Conservation (phyloP, 2,888 invertebrate genomes). For the Amblyteles armatorius region DNA sequence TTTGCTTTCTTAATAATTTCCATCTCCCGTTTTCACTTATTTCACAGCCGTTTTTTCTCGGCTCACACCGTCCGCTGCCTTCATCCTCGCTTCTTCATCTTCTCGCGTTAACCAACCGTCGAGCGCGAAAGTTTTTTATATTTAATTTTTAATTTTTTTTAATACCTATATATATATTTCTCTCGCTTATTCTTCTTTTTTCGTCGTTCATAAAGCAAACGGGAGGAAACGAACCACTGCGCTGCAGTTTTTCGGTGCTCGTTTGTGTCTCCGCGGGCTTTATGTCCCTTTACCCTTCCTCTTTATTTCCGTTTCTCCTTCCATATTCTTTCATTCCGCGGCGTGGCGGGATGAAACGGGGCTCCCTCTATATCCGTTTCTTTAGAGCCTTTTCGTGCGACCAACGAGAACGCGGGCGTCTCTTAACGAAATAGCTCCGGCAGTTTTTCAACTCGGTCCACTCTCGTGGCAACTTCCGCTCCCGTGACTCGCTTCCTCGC, state of each 20-base stretch:
- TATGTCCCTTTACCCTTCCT: slow-evolving; percentile 36
- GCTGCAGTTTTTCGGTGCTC: slow-evolving; percentile 47
- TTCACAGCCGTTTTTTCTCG: slow-evolving; percentile 27
- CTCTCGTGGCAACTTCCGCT: slow-evolving; percentile 63
- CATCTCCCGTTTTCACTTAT: slow-evolving; percentile 38
- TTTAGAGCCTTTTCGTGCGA: slow-evolving; percentile 39
- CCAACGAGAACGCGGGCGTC: slow-evolving; percentile 36
- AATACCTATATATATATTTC: too few species aligned
- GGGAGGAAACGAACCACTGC: slow-evolving; percentile 38
- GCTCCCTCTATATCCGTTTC: slow-evolving; percentile 22
- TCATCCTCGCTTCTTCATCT: slow-evolving; percentile 35
- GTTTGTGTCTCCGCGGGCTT: slow-evolving; percentile 49
- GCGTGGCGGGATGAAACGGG: not conserved
- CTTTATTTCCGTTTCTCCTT: slow-evolving; percentile 56
- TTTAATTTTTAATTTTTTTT: not conserved
- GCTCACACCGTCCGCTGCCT: slow-evolving; percentile 2
- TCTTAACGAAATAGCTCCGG: slow-evolving; percentile 66
- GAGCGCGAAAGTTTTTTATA: slow-evolving; percentile 28
- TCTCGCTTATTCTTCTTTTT: slow-evolving; percentile 25
- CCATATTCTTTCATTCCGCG: slow-evolving; percentile 37
- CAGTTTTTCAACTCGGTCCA: slow-evolving; percentile 65
- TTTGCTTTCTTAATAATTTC: slow-evolving; percentile 5
- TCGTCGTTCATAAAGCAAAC: slow-evolving; percentile 32
- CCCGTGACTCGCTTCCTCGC: slow-evolving; percentile 43
- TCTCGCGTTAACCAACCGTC: slow-evolving; percentile 44